Evolutionary conservation across 2,113 vertebrate species (phyloP).

Genomic region (Thunnus maccoyii): DNA sequence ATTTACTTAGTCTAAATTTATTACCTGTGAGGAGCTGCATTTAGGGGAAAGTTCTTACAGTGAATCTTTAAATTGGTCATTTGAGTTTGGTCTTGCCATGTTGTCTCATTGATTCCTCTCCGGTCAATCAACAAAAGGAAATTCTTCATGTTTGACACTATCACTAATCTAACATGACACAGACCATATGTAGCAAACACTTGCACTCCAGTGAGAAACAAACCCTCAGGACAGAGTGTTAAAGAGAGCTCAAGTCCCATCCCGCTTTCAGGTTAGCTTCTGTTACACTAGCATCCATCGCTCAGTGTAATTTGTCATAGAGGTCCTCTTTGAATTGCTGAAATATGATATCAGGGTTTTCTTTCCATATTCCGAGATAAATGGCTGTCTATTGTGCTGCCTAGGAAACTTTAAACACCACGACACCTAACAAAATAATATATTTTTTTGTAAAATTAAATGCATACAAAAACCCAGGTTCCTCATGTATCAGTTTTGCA

Average conservation of each 20-base stretch:
- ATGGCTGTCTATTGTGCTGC: neutral
- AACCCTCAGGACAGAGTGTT: conserved; percentile 22
- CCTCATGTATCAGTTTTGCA: neutral
- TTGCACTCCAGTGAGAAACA: conserved; percentile 7
- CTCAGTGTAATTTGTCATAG: conserved; percentile 23
- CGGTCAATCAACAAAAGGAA: conserved; percentile 14
- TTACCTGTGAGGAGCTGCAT: conserved; percentile 30
- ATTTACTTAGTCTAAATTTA: conserved; percentile 6
- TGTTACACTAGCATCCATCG: neutral
- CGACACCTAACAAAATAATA: neutral
- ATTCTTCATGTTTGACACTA: conserved; percentile 15
- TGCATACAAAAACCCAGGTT: neutral
- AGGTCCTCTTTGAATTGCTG: conserved; percentile 12
- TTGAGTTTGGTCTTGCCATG: conserved; percentile 1
- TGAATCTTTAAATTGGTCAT: neutral
- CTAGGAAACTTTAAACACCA: neutral
- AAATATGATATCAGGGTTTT: neutral
- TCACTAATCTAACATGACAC: conserved; percentile 24
- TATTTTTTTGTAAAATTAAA: neutral
- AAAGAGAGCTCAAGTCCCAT: conserved; percentile 18
- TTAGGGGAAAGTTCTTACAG: neutral
- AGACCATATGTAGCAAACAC: conserved; percentile 39
- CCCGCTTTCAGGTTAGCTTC: conserved; percentile 22
- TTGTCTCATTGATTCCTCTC: conserved; percentile 4
- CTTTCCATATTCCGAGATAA: neutral